Base-by-base conservation (phyloP, 2,113 vertebrate genomes). In the Seriola rivoliana region DNA sequence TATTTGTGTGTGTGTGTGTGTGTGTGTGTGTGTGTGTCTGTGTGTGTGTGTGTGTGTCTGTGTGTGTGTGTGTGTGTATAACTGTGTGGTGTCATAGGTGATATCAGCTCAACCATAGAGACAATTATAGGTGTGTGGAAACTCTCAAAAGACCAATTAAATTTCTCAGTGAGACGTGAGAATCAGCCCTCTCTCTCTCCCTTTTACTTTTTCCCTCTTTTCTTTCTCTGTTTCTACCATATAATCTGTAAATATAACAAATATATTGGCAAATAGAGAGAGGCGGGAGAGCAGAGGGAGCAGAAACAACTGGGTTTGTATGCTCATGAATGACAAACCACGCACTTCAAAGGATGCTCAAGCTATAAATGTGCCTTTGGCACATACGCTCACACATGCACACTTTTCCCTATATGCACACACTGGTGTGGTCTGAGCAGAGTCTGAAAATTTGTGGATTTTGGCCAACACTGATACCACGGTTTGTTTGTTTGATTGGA, bases 101-200 rank as follows among this genome's bases (percentile, higher is more conserved):
- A 59, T 36, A 73, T 64, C 34, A 54, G 34, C 58, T 78, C 25
- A 74, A 76, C 58, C 64, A 58, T 25, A 57, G 42, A 34, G 40
- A 55, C 34, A 62, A 85, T 79, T 68, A 89, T 16, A 57, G 32
- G 44, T 25, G 42, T 78, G 80, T 81, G 74, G 58, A 69, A 82
- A 83, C 54, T 75, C 71, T 84, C 64, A 70, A 68, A 75, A 85
- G 72, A 11, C 55, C 55, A 77, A 79, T 85, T 88, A 85, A 21
- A 70, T 72, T 58, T 63, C 52, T 84, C 58, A 78, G 60, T 73
- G 8, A 48, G 17, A 80, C n/a, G 62, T 73, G 10, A 42, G 12
- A 80, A 44, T 29, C 50, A 72, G 12, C 50, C 54, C 34, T 12
- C 52, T 71, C 25, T 14, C 14, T 59, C 8, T 23, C 0, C 50